Percentiles rank a stretch among this genome's conserved stretches.
Evolutionary conservation across 2,797 vertebrate species (phyloP).

Genomic region (Eupleurogrammus muticus): DNA sequence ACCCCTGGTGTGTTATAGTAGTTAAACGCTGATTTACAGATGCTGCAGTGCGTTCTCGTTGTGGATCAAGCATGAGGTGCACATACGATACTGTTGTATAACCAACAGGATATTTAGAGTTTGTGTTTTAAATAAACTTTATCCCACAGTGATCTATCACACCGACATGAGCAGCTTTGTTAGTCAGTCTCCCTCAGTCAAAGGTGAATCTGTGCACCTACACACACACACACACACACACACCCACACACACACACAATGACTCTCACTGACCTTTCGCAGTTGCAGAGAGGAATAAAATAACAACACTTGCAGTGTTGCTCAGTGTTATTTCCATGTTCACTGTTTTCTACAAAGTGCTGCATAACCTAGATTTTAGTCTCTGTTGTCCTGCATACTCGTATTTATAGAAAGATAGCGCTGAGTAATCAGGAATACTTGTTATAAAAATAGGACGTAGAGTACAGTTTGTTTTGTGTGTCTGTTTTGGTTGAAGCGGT

Average conservation of each 20-base stretch:
- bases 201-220: neutral
- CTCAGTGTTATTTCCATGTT: constrained; percentile 46
- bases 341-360: constrained; percentile 48
- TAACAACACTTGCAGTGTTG: constrained; percentile 13
- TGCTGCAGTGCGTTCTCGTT: too few species aligned
- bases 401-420: constrained; percentile 42
- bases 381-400: constrained; percentile 36
- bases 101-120: neutral
- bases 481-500: constrained; percentile 16
- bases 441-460: constrained; percentile 49
- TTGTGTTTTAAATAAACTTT: constrained; percentile 1
- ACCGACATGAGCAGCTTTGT: neutral
- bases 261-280: constrained; percentile 12
- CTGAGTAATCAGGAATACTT: constrained; percentile 38
- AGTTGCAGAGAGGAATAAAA: constrained; percentile 16
- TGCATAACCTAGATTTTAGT: constrained; percentile 51
- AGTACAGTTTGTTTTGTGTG: constrained; percentile 13
- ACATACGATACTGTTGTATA: neutral
- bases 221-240: neutral
- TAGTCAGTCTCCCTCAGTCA: neutral
- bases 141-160: neutral
- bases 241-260: neutral
- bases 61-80: too few species aligned
- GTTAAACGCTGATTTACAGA: too few species aligned
- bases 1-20: too few species aligned